A percentile compares a stretch with the other conserved stretches of the same genome.
These are phyloP conservation scores for Periophthalmodon schlosseri DNA, from an alignment of 2,113 vertebrate species.

Conservation along the genomic window DNA sequence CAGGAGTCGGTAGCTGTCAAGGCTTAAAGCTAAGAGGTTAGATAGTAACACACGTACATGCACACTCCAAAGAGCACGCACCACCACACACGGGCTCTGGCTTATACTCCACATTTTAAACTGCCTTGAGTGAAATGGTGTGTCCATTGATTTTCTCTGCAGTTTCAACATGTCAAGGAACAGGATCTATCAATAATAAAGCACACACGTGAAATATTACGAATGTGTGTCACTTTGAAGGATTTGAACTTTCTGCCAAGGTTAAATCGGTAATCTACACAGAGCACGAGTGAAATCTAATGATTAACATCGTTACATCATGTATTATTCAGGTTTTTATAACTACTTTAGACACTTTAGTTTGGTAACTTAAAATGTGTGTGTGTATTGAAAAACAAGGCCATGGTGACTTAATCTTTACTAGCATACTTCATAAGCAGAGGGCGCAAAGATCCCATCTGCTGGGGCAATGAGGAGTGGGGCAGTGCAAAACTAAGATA, in stretches of 20 bases:
- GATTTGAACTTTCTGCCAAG: slow-evolving; percentile 27
- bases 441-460: no score
- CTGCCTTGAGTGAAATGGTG: slow-evolving; percentile 20
- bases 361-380: no score
- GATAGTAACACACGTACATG: slow-evolving; percentile 31
- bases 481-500: no score
- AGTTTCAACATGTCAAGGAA: slow-evolving; percentile 22
- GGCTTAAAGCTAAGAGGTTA: slow-evolving; percentile 48
- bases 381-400: no score
- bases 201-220: slow-evolving; percentile 48
- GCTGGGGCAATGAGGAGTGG: no score
- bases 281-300: slow-evolving; percentile 16
- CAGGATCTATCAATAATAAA: slow-evolving; percentile 52
- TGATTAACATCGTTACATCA: not conserved
- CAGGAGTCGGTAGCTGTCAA: slow-evolving; percentile 43
- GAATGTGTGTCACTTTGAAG: slow-evolving; percentile 51
- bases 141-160: slow-evolving; percentile 15
- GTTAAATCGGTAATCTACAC: slow-evolving; percentile 13
- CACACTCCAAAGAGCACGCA: slow-evolving; percentile 9
- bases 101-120: slow-evolving; percentile 19
- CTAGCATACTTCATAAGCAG: no score
- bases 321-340: no score
- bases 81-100: not conserved
- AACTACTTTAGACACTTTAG: no score
- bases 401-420: no score